phyloP scores from a whole-genome alignment of 1,140 invertebrate species.

The Lordiphosa collinella region DNA sequence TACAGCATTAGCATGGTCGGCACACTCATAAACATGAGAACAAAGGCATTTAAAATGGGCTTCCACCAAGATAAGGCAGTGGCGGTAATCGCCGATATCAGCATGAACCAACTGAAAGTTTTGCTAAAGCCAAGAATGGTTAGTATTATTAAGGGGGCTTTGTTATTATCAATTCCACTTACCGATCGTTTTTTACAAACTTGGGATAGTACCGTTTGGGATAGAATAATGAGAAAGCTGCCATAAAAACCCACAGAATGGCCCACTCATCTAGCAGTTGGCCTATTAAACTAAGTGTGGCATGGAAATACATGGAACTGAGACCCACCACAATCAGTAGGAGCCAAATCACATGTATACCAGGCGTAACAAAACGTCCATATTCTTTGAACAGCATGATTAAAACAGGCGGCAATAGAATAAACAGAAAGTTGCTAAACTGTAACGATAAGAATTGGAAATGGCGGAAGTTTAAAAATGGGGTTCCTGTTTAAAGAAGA shows the following conservation, averaged over 20 bases:
- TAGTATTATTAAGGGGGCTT: neutral
- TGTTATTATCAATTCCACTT: conserved; percentile 51
- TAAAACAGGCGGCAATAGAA: conserved; percentile 87
- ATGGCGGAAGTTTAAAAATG: neutral
- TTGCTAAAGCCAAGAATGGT: conserved; percentile 78
- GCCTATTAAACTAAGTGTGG: conserved; percentile 88
- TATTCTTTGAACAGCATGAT: conserved; percentile 89
- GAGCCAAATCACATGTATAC: conserved; percentile 88
- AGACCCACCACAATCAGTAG: conserved; percentile 88
- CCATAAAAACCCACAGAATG: conserved; percentile 90
- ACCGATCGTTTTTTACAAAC: conserved; percentile 84
- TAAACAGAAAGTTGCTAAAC: conserved; percentile 90
- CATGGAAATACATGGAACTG: conserved; percentile 91
- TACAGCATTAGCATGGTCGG: conserved; percentile 85
- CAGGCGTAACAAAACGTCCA: conserved; percentile 86
- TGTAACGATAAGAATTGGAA: conserved; percentile 72
- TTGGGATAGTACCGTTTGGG: conserved; percentile 86
- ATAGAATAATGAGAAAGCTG: conserved; percentile 87
- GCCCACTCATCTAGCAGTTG: conserved; percentile 90
- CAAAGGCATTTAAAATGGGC: conserved; percentile 89
- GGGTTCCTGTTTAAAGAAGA: neutral
- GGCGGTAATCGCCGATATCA: conserved; percentile 82
- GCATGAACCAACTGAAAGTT: conserved; percentile 81
- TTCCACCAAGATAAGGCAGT: conserved; percentile 86
- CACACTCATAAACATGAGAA: conserved; percentile 86